These are phyloP conservation scores for Odontamblyopus rebecca DNA, from an alignment of 2,797 vertebrate genomes.

Conservation along the genomic window DNA sequence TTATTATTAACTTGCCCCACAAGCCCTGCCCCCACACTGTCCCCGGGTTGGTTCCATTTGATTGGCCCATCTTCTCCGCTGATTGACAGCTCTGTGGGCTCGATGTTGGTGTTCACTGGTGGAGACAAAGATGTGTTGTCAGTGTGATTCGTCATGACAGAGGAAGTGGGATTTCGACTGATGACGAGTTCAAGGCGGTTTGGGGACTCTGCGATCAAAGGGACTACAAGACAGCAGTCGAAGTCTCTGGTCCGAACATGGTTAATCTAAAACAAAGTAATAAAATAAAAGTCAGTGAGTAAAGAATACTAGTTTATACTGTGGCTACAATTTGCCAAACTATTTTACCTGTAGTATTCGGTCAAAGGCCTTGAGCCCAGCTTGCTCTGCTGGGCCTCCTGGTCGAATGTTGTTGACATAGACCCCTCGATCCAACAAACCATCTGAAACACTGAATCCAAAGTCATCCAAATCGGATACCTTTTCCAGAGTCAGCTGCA, in stretches of 20 bases:
- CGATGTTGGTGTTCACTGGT: constrained; percentile 38
- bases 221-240: constrained; percentile 97
- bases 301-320: neutral
- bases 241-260: constrained; percentile 97
- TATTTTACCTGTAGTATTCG: constrained; percentile 90
- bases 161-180: constrained; percentile 86
- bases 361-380: constrained; percentile 89
- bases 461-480: constrained; percentile 87
- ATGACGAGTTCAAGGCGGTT: constrained; percentile 96
- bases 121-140: constrained; percentile 49
- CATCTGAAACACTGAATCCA: constrained; percentile 96
- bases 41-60: constrained; percentile 70
- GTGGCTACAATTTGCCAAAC: neutral
- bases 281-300: neutral
- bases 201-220: constrained; percentile 94
- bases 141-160: constrained; percentile 62
- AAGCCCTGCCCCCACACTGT: constrained; percentile 44
- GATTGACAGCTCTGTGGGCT: constrained; percentile 37
- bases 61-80: constrained; percentile 54
- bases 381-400: constrained; percentile 88
- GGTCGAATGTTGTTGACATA: constrained; percentile 94
- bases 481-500: constrained; percentile 66
- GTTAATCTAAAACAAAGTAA: constrained; percentile 82
- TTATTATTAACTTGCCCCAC: constrained; percentile 59
- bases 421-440: constrained; percentile 92